Evolutionary conservation across 2,797 vertebrate species (phyloP).

Genomic region (Taenioides sp.): DNA sequence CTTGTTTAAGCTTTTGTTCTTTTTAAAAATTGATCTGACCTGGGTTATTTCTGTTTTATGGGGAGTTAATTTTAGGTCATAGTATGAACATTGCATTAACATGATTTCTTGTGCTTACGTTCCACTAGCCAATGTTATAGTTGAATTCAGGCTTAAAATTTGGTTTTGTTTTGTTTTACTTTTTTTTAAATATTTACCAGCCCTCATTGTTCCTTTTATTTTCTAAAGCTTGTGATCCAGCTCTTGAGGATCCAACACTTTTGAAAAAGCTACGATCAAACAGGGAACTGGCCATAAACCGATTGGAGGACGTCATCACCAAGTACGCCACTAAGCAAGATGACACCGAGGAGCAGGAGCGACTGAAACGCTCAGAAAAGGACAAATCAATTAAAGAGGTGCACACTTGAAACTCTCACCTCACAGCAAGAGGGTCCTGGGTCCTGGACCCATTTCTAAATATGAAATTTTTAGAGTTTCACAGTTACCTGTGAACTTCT

Average conservation of each 20-base stretch:
- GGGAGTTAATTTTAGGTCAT: too few relatives aligned
- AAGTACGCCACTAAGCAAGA: conserved; percentile 84
- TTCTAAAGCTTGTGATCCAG: conserved; percentile 80
- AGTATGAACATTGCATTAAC: too few relatives aligned
- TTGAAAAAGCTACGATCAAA: conserved; percentile 81
- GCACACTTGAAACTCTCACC: neutral
- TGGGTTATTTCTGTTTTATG: neutral
- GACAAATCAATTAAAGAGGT: conserved; percentile 66
- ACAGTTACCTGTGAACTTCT: too few relatives aligned
- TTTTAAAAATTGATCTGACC: too few relatives aligned
- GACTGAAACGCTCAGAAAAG: conserved; percentile 57
- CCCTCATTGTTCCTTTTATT: neutral
- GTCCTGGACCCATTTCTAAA: too few relatives aligned
- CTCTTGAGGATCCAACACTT: conserved; percentile 70
- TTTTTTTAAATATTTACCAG: neutral
- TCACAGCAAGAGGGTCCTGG: too few relatives aligned
- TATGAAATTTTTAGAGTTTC: too few relatives aligned
- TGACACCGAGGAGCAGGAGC: conserved; percentile 78
- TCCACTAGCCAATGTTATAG: too few relatives aligned
- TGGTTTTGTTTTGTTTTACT: too few relatives aligned
- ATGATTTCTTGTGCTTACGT: too few relatives aligned
- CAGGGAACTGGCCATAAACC: conserved; percentile 73
- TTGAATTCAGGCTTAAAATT: too few relatives aligned
- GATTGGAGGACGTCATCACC: conserved; percentile 82
- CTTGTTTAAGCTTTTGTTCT: too few relatives aligned